Base-by-base conservation (phyloP, 35 echinoderm and acorn worm species). In the Ophiothrix spiculata region DNA sequence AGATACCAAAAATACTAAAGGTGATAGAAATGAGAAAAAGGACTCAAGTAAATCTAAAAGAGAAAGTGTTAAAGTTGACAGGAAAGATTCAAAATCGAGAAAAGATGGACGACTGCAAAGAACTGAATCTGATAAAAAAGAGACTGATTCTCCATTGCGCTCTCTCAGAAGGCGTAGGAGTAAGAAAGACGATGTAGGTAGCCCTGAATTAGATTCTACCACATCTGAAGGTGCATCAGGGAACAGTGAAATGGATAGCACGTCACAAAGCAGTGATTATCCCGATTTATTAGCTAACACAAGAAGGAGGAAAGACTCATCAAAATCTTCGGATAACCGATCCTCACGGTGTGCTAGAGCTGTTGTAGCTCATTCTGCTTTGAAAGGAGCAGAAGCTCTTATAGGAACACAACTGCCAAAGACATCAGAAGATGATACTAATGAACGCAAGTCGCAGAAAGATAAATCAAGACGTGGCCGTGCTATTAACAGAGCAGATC, bases 261-360 rank as follows among this genome's bases (percentile, higher is more conserved):
- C 86, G 36, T 37, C 83, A 23, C 83, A 94, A 81, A 88, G 83
- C 25, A 83, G 86, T 15, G 84, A 90, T 46, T 83, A 83, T 33
- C 93, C 93, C 10, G 93, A 95, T 42, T 80, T 95, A 17, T 69
- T 95, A 1, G 93, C 93, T 33, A 83, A 91, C 74, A 91, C 93
- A 42, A 82, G 81, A 84, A 84, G 76, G 81, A 82, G 34, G 56
- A 90, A 49, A 56, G 77, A 38, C 40, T 87, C 73, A 73, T 81
- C 60, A 60, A 82, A 82, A 15, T 80, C 78, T 33, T 81, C 81
- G 36, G 90, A 90, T 23, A 63, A 37, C 32, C 81, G 60, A 33
- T 76, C 78, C 0, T 80, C 40, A 28, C 80, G 83, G 11, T 42
- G 80, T 37, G 89, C 93, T 21, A 42, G 93, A 4, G 84, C 90